A percentile compares a stretch with the other conserved stretches of the same genome.
These are phyloP conservation scores for Semnornis frantzii DNA, from an alignment of 2,113 vertebrate species.

Conservation along the genomic window DNA sequence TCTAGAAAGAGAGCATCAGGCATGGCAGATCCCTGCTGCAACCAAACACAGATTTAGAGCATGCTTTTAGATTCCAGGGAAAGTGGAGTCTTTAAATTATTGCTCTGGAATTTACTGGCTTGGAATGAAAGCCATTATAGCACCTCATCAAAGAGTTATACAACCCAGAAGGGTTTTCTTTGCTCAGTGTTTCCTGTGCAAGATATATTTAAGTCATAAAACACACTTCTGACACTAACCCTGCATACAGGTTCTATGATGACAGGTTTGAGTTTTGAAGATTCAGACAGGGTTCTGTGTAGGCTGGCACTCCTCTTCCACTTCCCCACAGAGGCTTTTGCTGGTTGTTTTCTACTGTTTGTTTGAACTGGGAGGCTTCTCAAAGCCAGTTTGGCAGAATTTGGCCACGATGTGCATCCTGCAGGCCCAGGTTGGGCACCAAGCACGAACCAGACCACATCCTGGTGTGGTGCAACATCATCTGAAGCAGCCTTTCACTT, in stretches of 20 bases:
- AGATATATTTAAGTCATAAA: slow-evolving; percentile 68
- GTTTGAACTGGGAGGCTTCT: not conserved
- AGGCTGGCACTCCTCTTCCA: not conserved
- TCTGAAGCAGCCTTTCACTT: not conserved
- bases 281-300: not conserved
- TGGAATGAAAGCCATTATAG: slow-evolving; percentile 54
- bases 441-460: not conserved
- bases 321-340: not conserved
- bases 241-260: not conserved
- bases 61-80: slow-evolving; percentile 50
- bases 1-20: not conserved
- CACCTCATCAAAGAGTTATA: slow-evolving; percentile 28
- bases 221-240: not conserved
- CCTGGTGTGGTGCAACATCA: not conserved
- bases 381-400: not conserved
- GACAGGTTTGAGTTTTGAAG: slow-evolving; percentile 22
- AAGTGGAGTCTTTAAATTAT: slow-evolving; percentile 52
- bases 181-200: slow-evolving; percentile 31
- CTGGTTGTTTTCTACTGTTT: not conserved
- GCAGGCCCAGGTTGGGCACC: not conserved
- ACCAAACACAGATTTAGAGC: slow-evolving; percentile 50
- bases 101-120: slow-evolving; percentile 51
- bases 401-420: not conserved
- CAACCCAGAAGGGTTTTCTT: slow-evolving; percentile 55
- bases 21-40: not conserved